phyloP scores from a whole-genome alignment of 2,797 vertebrate species.

The Cyclopterus lumpus region DNA sequence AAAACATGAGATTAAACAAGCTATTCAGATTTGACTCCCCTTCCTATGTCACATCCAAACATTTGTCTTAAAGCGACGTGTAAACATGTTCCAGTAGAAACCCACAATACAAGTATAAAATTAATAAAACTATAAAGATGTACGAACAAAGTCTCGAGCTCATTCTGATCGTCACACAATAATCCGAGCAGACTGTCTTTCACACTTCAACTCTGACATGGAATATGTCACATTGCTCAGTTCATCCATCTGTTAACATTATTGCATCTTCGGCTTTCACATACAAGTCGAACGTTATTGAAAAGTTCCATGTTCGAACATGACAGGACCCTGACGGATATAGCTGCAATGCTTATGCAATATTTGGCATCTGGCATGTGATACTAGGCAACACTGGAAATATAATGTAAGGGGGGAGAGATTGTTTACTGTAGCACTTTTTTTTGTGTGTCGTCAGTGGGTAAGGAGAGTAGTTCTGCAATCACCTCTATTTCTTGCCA shows the following conservation, averaged over 20 bases:
- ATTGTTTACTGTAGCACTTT: neutral
- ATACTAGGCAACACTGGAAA: too few relatives aligned
- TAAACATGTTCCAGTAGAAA: too few relatives aligned
- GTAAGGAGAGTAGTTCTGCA: neutral
- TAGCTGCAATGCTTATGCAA: too few relatives aligned
- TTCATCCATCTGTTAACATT: slow-evolving; percentile 22
- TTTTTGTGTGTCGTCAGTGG: slow-evolving; percentile 16
- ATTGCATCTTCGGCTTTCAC: slow-evolving; percentile 24
- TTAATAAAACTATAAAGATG: too few relatives aligned
- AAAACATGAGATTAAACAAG: neutral
- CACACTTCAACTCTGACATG: slow-evolving; percentile 25
- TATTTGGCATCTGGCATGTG: too few relatives aligned
- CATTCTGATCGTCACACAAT: slow-evolving; percentile 4
- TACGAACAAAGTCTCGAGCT: too few relatives aligned
- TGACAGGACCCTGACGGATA: too few relatives aligned
- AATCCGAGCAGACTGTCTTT: slow-evolving; percentile 20
- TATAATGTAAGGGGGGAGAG: too few relatives aligned
- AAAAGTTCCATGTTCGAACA: too few relatives aligned
- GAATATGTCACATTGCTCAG: slow-evolving; percentile 14
- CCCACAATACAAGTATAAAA: too few relatives aligned
- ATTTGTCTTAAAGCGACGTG: neutral
- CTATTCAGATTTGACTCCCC: neutral
- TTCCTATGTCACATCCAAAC: neutral
- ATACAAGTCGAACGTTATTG: neutral
- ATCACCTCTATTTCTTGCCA: neutral